Percentiles rank a stretch among this genome's conserved stretches.
These are phyloP conservation scores for Beroe ovata DNA, from an alignment of 37 sponge, comb jelly and placozoan species.

Conservation along the genomic window DNA sequence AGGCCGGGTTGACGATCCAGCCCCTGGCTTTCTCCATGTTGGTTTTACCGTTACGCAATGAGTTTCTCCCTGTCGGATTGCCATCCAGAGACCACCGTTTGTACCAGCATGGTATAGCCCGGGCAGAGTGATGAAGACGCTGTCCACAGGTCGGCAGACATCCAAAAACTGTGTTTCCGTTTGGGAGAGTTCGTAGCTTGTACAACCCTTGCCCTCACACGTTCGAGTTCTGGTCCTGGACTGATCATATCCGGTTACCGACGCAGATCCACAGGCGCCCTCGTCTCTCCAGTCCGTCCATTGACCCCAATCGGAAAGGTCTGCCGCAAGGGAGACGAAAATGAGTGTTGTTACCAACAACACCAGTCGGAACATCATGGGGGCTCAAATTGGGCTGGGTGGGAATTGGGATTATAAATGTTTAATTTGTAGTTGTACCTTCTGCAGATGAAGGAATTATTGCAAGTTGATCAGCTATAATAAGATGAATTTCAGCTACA, in stretches of 20 bases:
- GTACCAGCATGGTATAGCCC: background rate
- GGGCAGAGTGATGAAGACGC: background rate
- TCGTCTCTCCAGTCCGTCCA: background rate
- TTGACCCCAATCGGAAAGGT: background rate
- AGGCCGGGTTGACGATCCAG: background rate
- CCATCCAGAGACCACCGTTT: slow-evolving; percentile 15
- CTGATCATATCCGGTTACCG: background rate
- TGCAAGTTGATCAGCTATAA: too few relatives aligned
- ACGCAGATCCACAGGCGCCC: background rate
- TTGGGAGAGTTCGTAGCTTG: background rate
- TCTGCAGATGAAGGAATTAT: too few relatives aligned
- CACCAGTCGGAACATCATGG: too few relatives aligned
- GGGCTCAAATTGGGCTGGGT: too few relatives aligned
- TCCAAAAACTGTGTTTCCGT: background rate
- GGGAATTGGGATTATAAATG: too few relatives aligned
- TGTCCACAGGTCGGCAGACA: background rate
- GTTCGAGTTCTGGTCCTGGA: background rate
- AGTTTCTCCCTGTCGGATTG: background rate
- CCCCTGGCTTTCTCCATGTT: background rate
- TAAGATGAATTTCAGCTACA: background rate
- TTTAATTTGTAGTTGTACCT: too few relatives aligned
- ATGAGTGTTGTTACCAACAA: too few relatives aligned
- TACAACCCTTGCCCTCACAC: background rate
- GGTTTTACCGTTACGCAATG: background rate
- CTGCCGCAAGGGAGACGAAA: too few relatives aligned